Base-by-base conservation (phyloP, 2,113 vertebrate genomes). In the Lophius piscatorius region DNA sequence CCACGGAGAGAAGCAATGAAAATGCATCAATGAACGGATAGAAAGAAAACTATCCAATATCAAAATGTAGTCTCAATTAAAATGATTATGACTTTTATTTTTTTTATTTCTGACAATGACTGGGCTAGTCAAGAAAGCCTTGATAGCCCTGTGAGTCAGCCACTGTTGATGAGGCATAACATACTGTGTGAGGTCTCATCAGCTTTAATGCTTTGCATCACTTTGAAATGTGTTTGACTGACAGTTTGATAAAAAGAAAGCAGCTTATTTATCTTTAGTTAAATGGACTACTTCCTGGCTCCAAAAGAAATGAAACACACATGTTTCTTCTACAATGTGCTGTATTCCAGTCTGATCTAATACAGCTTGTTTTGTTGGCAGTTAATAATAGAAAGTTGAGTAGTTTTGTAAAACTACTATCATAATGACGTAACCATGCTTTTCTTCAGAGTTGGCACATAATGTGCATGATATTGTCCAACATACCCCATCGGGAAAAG, bases 141-240 rank as follows among this genome's bases (percentile, higher is more conserved):
- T n/a, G n/a, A n/a, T n/a, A n/a, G n/a, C n/a, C n/a, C n/a, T n/a
- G n/a, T n/a, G n/a, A n/a, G n/a, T n/a, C n/a, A n/a, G n/a, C n/a
- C n/a, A n/a, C n/a, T n/a, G n/a, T n/a, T n/a, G n/a, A n/a, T n/a
- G n/a, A n/a, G n/a, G n/a, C n/a, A 36, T 18, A 68, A 42, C 41
- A 49, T 17, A 65, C 70, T 76, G 71, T 83, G 81, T 77, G 80
- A 59, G 80, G 73, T 84, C 76, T 79, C 78, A 80, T 44, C 50
- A 58, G 59, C 16, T 42, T 41, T 10, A 6, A 50, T 21, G 24
- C 16, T 49, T 26, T 46, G 20, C 16, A 57, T 63, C 28, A 28
- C 50, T 42, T 34, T 50, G 55, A 63, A 65, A 50, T 46, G 55
- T 50, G 52, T 52, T 34, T 74, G 58, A 78, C 29, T 65, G 56